Conservation (phyloP, 2,797 vertebrate species). For the Echiichthys vipera region DNA sequence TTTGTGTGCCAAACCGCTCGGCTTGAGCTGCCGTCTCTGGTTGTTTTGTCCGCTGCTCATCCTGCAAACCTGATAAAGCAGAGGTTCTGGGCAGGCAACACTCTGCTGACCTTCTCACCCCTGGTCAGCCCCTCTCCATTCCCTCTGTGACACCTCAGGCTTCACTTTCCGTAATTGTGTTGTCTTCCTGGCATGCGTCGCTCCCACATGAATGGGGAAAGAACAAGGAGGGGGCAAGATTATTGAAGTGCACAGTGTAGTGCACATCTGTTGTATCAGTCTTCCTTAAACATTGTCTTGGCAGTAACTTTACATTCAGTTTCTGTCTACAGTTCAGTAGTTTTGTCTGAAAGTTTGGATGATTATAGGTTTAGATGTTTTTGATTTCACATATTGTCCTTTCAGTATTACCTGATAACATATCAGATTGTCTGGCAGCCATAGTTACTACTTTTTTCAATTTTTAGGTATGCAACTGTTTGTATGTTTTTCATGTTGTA, state of each 20-base stretch:
- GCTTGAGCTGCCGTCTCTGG: constrained; percentile 44
- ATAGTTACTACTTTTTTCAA: background rate
- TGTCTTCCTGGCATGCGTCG: constrained; percentile 81
- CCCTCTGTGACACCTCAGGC: constrained; percentile 60
- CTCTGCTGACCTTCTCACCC: constrained; percentile 61
- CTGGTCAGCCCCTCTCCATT: constrained; percentile 22
- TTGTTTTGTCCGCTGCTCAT: constrained; percentile 70
- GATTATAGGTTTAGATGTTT: background rate
- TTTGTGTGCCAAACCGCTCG: constrained; percentile 25
- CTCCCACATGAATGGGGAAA: constrained; percentile 73
- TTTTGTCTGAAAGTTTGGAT: background rate
- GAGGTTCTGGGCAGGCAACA: constrained; percentile 53
- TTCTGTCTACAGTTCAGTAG: background rate
- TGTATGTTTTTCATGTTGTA: background rate
- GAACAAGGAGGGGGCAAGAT: constrained; percentile 38
- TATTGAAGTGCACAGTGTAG: constrained; percentile 28
- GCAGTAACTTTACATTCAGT: constrained; percentile 62
- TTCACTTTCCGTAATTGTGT: constrained; percentile 81
- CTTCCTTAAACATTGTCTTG: constrained; percentile 77
- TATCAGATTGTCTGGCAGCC: background rate
- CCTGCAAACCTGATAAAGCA: constrained; percentile 69
- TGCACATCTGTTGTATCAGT: constrained; percentile 85
- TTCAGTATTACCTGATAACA: constrained; percentile 6
- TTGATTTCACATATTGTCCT: background rate
- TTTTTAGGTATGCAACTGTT: background rate